Evolutionary conservation across 2,797 vertebrate genomes (phyloP).

Genomic region (Peromyscus aztecus): DNA sequence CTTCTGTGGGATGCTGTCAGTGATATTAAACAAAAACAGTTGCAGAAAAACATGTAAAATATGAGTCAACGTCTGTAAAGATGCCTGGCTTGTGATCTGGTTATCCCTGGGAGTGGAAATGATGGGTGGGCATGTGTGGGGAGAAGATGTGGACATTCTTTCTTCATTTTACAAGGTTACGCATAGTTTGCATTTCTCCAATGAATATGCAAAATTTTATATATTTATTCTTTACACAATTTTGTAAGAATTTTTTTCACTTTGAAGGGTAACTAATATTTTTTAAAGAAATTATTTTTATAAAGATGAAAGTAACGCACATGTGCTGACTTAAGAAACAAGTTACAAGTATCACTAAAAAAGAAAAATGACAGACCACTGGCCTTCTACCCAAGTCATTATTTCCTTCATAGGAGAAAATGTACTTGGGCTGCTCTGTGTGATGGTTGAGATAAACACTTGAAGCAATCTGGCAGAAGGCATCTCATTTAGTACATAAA

Average conservation of each 20-base stretch:
- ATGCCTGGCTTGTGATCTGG: background rate
- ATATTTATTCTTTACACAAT: background rate
- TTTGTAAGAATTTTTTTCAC: background rate
- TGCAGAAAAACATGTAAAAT: background rate
- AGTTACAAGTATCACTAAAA: background rate
- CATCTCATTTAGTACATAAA: constrained; percentile 20
- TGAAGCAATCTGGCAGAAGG: background rate
- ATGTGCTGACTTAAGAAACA: constrained; percentile 55
- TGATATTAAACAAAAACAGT: background rate
- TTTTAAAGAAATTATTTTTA: constrained; percentile 5
- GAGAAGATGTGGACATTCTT: background rate
- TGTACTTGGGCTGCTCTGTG: background rate
- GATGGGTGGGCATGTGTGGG: background rate
- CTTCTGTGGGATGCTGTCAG: background rate
- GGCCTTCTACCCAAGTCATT: background rate
- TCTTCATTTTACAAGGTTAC: background rate
- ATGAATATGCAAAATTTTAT: background rate
- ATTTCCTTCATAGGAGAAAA: background rate
- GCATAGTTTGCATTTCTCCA: background rate
- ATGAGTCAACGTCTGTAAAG: background rate
- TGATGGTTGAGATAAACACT: background rate
- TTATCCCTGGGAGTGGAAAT: background rate
- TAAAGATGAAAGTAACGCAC: constrained; percentile 15
- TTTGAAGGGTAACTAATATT: background rate
- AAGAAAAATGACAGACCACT: background rate